These are phyloP conservation scores for Megaleporinus macrocephalus DNA, from an alignment of 2,113 vertebrate genomes.

Conservation along the genomic window DNA sequence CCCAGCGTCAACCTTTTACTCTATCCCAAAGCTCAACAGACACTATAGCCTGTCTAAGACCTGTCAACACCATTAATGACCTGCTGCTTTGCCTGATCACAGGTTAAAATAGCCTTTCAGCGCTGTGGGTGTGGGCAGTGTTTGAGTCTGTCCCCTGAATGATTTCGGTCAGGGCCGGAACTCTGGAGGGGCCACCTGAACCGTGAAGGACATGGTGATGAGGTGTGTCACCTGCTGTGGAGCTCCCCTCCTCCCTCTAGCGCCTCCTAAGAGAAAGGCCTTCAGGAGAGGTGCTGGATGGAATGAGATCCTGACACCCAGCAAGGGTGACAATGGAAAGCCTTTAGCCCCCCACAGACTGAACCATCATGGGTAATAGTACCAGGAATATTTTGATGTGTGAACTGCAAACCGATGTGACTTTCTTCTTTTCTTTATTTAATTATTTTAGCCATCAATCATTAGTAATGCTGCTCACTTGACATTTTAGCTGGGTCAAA, in stretches of 20 bases:
- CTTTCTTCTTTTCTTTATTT: too few relatives aligned
- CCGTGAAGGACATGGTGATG: conserved; percentile 33
- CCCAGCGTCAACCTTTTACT: conserved; percentile 2
- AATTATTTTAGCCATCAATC: too few relatives aligned
- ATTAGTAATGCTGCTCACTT: too few relatives aligned
- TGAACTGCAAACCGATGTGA: not conserved
- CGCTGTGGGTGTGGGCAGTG: not conserved
- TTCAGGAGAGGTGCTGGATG: not conserved
- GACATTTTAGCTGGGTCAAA: too few relatives aligned
- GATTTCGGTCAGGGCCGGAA: conserved; percentile 2
- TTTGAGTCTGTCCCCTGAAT: conserved; percentile 39
- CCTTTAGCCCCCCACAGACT: not conserved
- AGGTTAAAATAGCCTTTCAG: conserved; percentile 9
- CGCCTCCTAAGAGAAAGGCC: not conserved
- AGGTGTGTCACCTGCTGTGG: conserved; percentile 21
- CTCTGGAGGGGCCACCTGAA: conserved; percentile 25
- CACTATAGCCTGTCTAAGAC: not conserved
- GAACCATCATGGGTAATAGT: not conserved
- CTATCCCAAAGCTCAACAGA: conserved; percentile 8
- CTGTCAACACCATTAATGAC: conserved; percentile 30
- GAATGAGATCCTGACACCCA: not conserved
- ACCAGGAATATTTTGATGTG: not conserved
- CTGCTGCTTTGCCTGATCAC: conserved; percentile 1
- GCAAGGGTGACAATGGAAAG: not conserved
- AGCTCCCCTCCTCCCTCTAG: not conserved